These are phyloP conservation scores for Apamea monoglypha DNA, from an alignment of 2,888 invertebrate genomes.

Conservation along the genomic window DNA sequence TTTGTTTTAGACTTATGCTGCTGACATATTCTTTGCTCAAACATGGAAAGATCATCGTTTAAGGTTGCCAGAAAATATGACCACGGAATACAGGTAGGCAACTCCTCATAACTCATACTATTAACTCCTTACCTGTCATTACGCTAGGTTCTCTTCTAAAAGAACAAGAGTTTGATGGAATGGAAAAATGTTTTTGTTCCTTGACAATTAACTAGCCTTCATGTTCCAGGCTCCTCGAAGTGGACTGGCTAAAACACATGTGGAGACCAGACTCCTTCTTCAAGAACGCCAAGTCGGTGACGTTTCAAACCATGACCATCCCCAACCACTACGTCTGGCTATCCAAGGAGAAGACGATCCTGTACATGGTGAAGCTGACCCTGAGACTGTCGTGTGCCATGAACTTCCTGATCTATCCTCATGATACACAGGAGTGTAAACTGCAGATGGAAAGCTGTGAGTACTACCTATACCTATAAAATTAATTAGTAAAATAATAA, in stretches of 20 bases:
- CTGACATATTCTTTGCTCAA: conserved; percentile 98
- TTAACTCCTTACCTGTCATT: too few species aligned
- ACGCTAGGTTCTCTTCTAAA: too few species aligned
- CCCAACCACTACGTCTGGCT: conserved; percentile 98
- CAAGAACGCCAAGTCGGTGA: conserved; percentile 98
- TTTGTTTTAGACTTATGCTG: conserved; percentile 94
- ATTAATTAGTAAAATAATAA: too few species aligned
- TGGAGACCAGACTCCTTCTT: conserved; percentile 98
- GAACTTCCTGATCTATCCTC: conserved; percentile 98
- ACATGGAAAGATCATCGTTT: conserved; percentile 97
- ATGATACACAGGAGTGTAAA: conserved; percentile 98
- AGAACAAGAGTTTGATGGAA: too few species aligned
- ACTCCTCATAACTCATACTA: too few species aligned
- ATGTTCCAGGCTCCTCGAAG: conserved; percentile 92
- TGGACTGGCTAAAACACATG: conserved; percentile 97
- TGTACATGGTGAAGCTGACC: conserved; percentile 95
- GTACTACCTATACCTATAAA: conserved; percentile 86
- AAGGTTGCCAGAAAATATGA: conserved; percentile 97
- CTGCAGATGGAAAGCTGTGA: conserved; percentile 98
- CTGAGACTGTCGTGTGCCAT: conserved; percentile 97
- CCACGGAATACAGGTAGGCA: conserved; percentile 93
- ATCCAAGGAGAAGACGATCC: conserved; percentile 91
- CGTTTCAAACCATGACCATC: conserved; percentile 98
- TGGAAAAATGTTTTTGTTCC: too few species aligned
- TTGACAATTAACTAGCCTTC: neutral